Conservation (phyloP, 2,888 invertebrate genomes). For the Ganaspis brasiliensis region DNA sequence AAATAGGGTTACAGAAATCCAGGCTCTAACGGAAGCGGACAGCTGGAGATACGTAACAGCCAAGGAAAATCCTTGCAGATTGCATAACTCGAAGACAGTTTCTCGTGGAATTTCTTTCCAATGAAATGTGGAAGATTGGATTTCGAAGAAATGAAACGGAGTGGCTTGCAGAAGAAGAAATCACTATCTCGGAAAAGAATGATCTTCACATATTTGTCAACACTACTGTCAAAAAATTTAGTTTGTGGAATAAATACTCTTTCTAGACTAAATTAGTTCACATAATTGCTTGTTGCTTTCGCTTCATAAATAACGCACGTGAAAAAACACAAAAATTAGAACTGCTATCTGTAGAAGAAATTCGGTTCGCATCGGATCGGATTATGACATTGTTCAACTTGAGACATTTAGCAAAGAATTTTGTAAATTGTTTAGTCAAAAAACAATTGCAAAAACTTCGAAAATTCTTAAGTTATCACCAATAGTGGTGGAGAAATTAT, state of each 20-base stretch:
- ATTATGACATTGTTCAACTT: conserved; percentile 46
- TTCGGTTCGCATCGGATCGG: conserved; percentile 25
- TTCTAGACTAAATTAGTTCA: background rate
- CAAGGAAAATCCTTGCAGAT: conserved; percentile 61
- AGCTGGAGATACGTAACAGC: conserved; percentile 56
- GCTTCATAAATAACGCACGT: background rate
- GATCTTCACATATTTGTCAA: background rate
- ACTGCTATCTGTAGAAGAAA: conserved; percentile 31
- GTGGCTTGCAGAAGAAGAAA: too few relatives aligned
- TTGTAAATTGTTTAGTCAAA: too few relatives aligned
- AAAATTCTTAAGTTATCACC: background rate
- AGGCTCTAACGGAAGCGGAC: conserved; percentile 24
- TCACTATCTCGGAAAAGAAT: background rate
- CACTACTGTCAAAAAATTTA: background rate
- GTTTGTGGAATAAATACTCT: conserved; percentile 8
- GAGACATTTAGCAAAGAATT: conserved; percentile 46
- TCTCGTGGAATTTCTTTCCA: conserved; percentile 48
- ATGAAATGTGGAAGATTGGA: conserved; percentile 47
- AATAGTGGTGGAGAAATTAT: background rate
- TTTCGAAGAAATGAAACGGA: background rate
- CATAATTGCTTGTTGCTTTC: background rate
- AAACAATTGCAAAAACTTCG: background rate
- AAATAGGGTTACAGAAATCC: conserved; percentile 56
- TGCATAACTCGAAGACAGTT: conserved; percentile 53
- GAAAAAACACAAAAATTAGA: background rate